Base-by-base conservation (phyloP, 2,113 vertebrate genomes). In the Colinus virginianus region DNA sequence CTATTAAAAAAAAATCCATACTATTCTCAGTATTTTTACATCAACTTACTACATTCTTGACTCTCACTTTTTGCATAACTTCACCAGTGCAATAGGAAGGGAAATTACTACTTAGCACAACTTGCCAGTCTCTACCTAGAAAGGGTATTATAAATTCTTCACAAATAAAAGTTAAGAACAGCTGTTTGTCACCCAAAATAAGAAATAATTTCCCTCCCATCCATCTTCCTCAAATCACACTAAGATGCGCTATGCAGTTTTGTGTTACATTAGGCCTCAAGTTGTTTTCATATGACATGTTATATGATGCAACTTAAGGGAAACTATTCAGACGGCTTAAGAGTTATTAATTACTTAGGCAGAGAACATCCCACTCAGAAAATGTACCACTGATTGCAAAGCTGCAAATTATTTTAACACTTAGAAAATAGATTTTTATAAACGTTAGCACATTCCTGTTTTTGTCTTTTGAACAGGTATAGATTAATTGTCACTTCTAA, bases 191-290 rank as follows among this genome's bases (percentile, higher is more conserved):
- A 86, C 78, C 78, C 88, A 87, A 87, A 89, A 83, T 94, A 95
- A 96, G 85, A 96, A 96, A 92, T 92, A 80, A 97, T 87, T 93
- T 95, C 91, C 93, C 89, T 92, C 82, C 76, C 82, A 96, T 96
- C 87, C 76, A 91, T 96, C 96, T 96, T 96, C 89, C 95, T 96
- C 95, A 96, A 95, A 96, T 96, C 95, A 96, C 94, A 88, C 93
- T 90, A 94, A 85, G 93, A 95, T 88, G 64, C 40, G 42, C 56
- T 68, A 51, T 38, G 56, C 8, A 68, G 95, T 85, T 94, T 96
- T 87, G 64, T 36, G 40, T 96, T 96, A 92, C 96, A 68, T 92
- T 87, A 92, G 61, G 91, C 87, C 82, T 95, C 90, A 80, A 94
- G 96, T 91, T 95, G 95, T 96, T 95, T 96, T 96, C 95, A 75